Percentiles rank a stretch among this genome's conserved stretches.
Evolutionary conservation across 2,113 vertebrate genomes (phyloP).

Genomic region (Nothocercus nigrocapillus): DNA sequence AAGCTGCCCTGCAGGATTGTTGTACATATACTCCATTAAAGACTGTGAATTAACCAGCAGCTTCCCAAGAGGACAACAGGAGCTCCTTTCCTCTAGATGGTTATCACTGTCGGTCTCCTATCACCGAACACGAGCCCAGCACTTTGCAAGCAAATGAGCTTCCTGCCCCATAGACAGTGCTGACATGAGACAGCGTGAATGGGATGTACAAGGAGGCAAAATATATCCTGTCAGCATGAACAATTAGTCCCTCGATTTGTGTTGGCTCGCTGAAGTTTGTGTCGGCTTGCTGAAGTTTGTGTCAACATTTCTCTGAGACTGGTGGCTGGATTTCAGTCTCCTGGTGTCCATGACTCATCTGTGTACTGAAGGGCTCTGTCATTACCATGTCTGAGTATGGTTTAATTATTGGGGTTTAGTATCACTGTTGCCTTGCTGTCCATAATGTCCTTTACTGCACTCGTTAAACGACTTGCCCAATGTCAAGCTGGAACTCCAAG

Average conservation of each 20-base stretch:
- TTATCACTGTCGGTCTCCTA: not conserved
- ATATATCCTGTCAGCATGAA: not conserved
- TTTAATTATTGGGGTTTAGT: not conserved
- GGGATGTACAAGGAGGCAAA: not conserved
- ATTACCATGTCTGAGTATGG: not conserved
- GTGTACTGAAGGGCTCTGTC: not conserved
- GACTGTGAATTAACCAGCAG: not conserved
- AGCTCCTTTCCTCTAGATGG: not conserved
- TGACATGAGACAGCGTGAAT: not conserved
- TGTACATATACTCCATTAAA: not conserved
- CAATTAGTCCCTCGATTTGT: not conserved
- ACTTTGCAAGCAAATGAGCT: not conserved
- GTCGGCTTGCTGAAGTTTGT: not conserved
- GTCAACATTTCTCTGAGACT: not conserved
- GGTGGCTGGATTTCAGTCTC: not conserved
- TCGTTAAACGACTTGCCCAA: not conserved
- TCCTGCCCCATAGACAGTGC: not conserved
- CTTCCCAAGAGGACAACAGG: not conserved
- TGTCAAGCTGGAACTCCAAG: not conserved
- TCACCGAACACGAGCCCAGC: not conserved
- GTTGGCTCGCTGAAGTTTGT: not conserved
- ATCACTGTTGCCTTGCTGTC: not conserved
- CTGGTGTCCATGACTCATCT: not conserved
- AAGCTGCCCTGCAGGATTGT: not conserved
- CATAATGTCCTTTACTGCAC: not conserved